Evolutionary conservation across 2,113 vertebrate genomes (phyloP).

Genomic region (Acrocephalus kingi): DNA sequence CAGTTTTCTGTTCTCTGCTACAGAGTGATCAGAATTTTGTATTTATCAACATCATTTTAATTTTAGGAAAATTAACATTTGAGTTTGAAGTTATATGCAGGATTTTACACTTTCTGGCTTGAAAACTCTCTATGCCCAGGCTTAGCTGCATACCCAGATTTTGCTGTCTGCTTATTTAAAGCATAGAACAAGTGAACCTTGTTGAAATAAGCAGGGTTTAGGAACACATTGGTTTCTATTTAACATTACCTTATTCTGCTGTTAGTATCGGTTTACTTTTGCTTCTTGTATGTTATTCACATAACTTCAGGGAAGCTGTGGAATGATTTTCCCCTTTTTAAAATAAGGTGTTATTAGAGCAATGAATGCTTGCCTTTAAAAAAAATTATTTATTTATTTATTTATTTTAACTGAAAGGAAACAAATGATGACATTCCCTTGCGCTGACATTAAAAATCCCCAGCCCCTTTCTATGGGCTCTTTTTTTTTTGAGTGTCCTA

Average conservation of each 20-base stretch:
- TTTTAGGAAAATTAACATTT: neutral
- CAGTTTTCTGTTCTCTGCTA: neutral
- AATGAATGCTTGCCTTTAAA: neutral
- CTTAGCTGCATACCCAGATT: neutral
- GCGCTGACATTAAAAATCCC: slow-evolving; percentile 31
- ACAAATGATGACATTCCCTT: slow-evolving; percentile 10
- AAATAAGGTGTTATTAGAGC: neutral
- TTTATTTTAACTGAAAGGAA: slow-evolving; percentile 1
- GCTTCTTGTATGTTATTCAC: neutral
- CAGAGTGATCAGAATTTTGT: neutral
- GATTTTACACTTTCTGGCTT: neutral
- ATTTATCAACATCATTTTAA: neutral
- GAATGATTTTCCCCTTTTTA: neutral
- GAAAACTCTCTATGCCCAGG: neutral
- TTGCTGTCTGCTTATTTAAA: neutral
- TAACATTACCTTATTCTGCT: neutral
- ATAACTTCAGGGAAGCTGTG: neutral
- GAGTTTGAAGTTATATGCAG: neutral
- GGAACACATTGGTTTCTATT: neutral
- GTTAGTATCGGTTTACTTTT: neutral
- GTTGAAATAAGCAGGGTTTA: neutral
- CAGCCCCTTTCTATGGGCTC: neutral
- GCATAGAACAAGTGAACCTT: neutral
- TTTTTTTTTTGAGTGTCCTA: slow-evolving; percentile 57
- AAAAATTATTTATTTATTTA: too few species aligned